These are phyloP conservation scores for Calameuta pallipes DNA, from an alignment of 2,888 invertebrate species.

Conservation along the genomic window DNA sequence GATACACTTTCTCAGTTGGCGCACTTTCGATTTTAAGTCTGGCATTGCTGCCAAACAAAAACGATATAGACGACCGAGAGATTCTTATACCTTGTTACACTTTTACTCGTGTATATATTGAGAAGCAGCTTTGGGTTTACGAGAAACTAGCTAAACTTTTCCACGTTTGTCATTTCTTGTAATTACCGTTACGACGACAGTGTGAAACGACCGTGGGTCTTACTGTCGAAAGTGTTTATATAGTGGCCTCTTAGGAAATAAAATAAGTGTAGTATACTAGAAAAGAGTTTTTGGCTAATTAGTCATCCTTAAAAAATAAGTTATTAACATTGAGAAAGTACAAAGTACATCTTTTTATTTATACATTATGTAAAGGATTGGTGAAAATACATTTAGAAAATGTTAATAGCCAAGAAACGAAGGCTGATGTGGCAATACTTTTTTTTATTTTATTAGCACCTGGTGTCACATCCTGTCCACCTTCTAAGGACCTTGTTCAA, in stretches of 20 bases:
- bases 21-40: conserved; percentile 55
- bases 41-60: conserved; percentile 18
- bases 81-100: not conserved
- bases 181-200: not conserved
- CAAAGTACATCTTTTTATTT: not conserved
- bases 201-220: not conserved
- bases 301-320: not conserved
- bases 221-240: not conserved
- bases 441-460: conserved; percentile 44
- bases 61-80: not conserved
- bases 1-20: conserved; percentile 55
- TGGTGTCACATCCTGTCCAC: conserved; percentile 53
- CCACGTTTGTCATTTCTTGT: not conserved
- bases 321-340: not conserved
- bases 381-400: not conserved
- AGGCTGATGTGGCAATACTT: not conserved
- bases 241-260: not conserved
- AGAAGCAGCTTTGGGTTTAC: not conserved
- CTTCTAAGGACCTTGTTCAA: conserved; percentile 35
- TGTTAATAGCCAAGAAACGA: not conserved
- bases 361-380: not conserved
- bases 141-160: not conserved
- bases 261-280: not conserved
- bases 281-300: not conserved
- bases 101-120: not conserved